Evolutionary conservation across 2,113 vertebrate genomes (phyloP), one percentile per base, ranked within the genome.

Genomic region (Petromus typicus): DNA sequence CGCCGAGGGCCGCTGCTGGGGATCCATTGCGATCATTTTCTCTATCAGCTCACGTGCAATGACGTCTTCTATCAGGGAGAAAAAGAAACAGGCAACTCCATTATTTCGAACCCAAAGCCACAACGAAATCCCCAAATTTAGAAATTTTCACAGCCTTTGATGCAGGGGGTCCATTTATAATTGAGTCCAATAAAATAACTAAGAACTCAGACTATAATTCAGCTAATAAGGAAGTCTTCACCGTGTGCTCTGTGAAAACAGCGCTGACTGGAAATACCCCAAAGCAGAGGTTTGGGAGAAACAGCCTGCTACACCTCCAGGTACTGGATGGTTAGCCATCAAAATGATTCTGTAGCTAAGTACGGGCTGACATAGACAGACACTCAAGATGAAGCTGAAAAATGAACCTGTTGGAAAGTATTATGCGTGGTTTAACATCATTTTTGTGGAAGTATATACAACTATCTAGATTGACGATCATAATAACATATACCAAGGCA

Each of bases 1-100:
- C 1, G 99, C 99, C 1, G 99, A 99, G 0, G 99, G 99, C 27
- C 99, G 99, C 84, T 93, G 98, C 91, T 99, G 99, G 12, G 99
- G 99, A 71, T 99, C 99, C 98, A 98, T 98, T 12, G 98, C 99
- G 73, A 99, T 98, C 99, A 99, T 99, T 90, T 99, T 98, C 95
- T 99, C 99, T 76, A 99, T 99, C 69, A 99, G 96, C 91, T 99
- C 98, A 96, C 96, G 99, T 81, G 99, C 99, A 76, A 99, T 97
- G 81, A 99, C 98, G 86, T 99, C 99, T 67, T 99, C 99, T 99
- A 90, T 37, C 87, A 94, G 40, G 40, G 90, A 96, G 71, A 27
- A 78, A 81, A 45, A 86, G 0, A 76, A 75, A 73, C 10, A 40
- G 23, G 59, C 0, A 14, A 56, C 64, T 51, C 25, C 1, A 4